Evolutionary conservation across 1,140 invertebrate species (phyloP).

Genomic region (Scaptomyza graminum): DNA sequence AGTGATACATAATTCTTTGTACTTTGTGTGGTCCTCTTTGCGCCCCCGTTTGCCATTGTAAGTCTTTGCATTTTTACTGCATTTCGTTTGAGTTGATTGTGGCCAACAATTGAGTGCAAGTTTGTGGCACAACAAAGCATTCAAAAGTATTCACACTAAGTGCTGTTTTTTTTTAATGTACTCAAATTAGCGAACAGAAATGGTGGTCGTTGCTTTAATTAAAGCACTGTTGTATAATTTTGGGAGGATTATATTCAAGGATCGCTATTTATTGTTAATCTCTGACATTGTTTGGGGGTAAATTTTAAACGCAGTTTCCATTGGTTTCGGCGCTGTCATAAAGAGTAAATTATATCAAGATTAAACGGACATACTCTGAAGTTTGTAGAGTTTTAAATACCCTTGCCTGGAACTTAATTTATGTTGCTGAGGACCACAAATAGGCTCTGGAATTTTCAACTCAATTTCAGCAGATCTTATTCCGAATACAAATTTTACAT

Average conservation of each 20-base stretch:
- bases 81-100: constrained; percentile 40
- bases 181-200: constrained; percentile 3
- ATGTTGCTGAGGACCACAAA: too few relatives aligned
- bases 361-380: not conserved
- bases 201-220: constrained; percentile 13
- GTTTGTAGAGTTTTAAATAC: not conserved
- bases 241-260: not conserved
- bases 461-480: too few relatives aligned
- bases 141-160: constrained; percentile 25
- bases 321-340: not conserved
- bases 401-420: not conserved
- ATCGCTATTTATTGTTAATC: not conserved
- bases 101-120: constrained; percentile 46
- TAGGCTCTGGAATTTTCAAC: too few relatives aligned
- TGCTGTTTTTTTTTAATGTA: constrained; percentile 16
- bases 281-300: not conserved
- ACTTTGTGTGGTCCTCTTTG: constrained; percentile 32
- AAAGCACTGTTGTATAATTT: not conserved
- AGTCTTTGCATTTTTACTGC: constrained; percentile 53
- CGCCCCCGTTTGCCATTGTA: not conserved
- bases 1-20: constrained; percentile 78
- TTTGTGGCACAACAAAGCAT: constrained; percentile 25
- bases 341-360: constrained; percentile 10
- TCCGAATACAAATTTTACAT: too few relatives aligned
- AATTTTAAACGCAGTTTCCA: constrained; percentile 14